Evolutionary conservation across 2,113 vertebrate genomes (phyloP).

Genomic region (Connochaetes taurinus): DNA sequence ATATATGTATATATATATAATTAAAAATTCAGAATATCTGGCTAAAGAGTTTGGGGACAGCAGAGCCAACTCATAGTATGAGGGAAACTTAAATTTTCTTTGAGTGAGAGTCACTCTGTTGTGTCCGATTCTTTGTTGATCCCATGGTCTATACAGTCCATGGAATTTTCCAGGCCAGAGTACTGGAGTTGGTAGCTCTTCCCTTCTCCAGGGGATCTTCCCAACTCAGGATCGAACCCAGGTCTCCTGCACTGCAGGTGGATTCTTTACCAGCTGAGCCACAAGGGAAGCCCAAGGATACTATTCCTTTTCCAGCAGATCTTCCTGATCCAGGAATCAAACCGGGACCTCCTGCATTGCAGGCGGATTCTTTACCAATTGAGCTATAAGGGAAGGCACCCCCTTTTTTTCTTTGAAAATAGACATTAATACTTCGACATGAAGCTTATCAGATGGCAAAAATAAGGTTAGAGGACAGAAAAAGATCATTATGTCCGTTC

Average conservation of each 20-base stretch:
- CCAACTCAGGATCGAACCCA: not conserved
- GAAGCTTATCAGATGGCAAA: not conserved
- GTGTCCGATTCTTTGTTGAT: not conserved
- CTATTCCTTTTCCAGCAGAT: not conserved
- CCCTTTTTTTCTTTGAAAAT: slow-evolving; percentile 7
- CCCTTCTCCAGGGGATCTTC: not conserved
- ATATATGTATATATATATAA: not conserved
- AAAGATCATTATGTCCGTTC: not conserved
- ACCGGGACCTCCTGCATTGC: not conserved
- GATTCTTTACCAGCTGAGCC: not conserved
- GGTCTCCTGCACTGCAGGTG: not conserved
- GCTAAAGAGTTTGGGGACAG: not conserved
- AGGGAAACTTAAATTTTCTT: not conserved
- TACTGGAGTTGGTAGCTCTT: not conserved
- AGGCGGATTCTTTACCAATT: not conserved
- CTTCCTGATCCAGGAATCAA: not conserved
- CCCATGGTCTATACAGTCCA: not conserved
- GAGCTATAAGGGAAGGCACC: not conserved
- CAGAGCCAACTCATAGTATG: not conserved
- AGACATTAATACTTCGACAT: not conserved
- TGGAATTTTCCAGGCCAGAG: not conserved
- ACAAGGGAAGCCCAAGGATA: not conserved
- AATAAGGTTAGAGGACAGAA: not conserved
- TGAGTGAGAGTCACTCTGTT: not conserved
- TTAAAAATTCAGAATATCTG: not conserved